These are phyloP conservation scores for Panagrolaimus sp. DNA, from an alignment of 1,140 invertebrate species.

Conservation along the genomic window DNA sequence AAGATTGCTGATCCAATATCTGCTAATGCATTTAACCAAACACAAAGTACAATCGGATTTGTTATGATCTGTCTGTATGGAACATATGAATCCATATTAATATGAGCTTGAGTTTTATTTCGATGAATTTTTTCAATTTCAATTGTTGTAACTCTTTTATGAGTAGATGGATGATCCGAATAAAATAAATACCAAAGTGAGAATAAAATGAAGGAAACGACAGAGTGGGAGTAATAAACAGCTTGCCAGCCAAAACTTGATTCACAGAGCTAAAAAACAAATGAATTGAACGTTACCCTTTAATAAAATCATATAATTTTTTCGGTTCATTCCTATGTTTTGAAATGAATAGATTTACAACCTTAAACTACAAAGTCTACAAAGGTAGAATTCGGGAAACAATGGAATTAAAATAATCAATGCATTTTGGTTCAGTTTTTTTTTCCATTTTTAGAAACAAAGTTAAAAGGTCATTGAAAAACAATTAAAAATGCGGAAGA, in stretches of 20 bases:
- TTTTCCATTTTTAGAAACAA: no score
- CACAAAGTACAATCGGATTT: slow-evolving; percentile 28
- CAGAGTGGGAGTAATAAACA: slow-evolving; percentile 29
- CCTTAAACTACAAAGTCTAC: no score
- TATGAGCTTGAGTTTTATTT: slow-evolving; percentile 28
- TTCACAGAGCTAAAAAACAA: slow-evolving; percentile 28
- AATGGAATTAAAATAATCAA: background rate
- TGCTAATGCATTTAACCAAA: slow-evolving; percentile 43
- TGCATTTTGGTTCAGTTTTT: background rate
- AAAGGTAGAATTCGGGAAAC: background rate
- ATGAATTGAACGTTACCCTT: background rate
- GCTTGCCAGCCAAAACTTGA: slow-evolving; percentile 32
- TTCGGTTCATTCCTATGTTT: background rate
- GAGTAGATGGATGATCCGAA: slow-evolving; percentile 31
- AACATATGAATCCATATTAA: slow-evolving; percentile 27
- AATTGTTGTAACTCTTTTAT: slow-evolving; percentile 20
- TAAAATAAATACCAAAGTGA: slow-evolving; percentile 30
- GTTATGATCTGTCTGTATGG: slow-evolving; percentile 24
- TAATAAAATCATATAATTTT: no score
- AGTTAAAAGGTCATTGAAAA: background rate
- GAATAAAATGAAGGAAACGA: slow-evolving; percentile 22
- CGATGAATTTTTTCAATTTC: slow-evolving; percentile 25
- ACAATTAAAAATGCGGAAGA: no score
- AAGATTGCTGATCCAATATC: slow-evolving; percentile 40
- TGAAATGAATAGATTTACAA: no score